phyloP scores from a whole-genome alignment of 2,888 invertebrate genomes.

The Tiliacea citrago region DNA sequence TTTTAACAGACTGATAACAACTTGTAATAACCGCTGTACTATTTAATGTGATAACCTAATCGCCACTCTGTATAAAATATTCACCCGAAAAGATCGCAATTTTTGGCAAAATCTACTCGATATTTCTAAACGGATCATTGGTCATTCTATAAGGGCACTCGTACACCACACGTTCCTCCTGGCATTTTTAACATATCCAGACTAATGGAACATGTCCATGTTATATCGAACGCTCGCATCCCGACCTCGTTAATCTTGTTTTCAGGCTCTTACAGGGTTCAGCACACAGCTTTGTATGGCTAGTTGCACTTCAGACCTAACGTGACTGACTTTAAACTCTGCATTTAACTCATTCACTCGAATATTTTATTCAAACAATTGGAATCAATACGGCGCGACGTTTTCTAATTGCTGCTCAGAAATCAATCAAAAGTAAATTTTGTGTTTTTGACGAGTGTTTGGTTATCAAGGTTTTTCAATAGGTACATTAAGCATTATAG shows the following conservation, averaged over 20 bases:
- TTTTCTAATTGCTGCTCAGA: slow-evolving; percentile 25
- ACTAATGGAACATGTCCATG: slow-evolving; percentile 61
- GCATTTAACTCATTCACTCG: slow-evolving; percentile 9
- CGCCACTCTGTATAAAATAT: not conserved
- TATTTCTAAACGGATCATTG: slow-evolving; percentile 40
- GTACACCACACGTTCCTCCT: slow-evolving; percentile 25
- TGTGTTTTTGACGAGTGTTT: not conserved
- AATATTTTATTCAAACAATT: slow-evolving; percentile 7
- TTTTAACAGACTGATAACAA: too few relatives aligned
- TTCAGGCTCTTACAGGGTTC: slow-evolving; percentile 60
- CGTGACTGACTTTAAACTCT: slow-evolving; percentile 23
- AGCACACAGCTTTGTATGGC: slow-evolving; percentile 55
- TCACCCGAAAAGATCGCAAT: not conserved
- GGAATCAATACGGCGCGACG: slow-evolving; percentile 23
- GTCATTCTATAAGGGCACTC: slow-evolving; percentile 43
- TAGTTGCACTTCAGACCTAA: slow-evolving; percentile 42
- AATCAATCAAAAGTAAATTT: not conserved
- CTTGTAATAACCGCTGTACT: too few relatives aligned
- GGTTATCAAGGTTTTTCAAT: not conserved
- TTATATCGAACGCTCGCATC: slow-evolving; percentile 49
- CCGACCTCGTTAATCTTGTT: slow-evolving; percentile 64
- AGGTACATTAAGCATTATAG: not conserved
- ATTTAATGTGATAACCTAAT: too few relatives aligned
- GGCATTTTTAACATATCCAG: slow-evolving; percentile 57
- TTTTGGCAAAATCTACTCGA: not conserved